These are phyloP conservation scores for Cristatella mucedo DNA, from an alignment of 2,888 invertebrate genomes.

Conservation along the genomic window DNA sequence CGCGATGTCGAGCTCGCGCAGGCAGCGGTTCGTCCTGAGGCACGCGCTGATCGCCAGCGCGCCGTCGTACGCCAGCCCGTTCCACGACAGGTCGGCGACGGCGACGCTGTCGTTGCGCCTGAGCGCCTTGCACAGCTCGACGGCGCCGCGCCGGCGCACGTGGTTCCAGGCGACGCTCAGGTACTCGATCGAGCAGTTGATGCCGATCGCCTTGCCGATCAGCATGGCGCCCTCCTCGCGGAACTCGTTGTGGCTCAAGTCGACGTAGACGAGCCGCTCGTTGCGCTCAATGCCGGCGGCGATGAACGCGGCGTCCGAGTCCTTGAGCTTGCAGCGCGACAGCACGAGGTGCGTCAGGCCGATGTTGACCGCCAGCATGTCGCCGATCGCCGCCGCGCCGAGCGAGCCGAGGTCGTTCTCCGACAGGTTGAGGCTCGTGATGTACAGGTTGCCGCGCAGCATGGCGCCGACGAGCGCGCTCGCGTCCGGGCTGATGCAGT, in stretches of 20 bases:
- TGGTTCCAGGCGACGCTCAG: conserved; percentile 34
- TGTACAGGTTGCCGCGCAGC: conserved; percentile 20
- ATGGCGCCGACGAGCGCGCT: conserved; percentile 19
- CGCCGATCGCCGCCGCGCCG: conserved; percentile 20
- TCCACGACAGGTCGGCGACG: conserved; percentile 23
- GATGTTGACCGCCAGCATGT: conserved; percentile 18
- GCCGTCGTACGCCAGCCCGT: conserved; percentile 31
- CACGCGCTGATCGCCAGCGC: conserved; percentile 25
- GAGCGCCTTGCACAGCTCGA: conserved; percentile 25
- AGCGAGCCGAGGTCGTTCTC: conserved; percentile 19
- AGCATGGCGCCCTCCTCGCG: conserved; percentile 22
- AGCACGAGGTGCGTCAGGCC: conserved; percentile 22
- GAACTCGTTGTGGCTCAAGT: conserved; percentile 28
- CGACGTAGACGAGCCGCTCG: conserved; percentile 19
- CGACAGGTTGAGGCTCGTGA: conserved; percentile 22
- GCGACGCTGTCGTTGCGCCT: conserved; percentile 16
- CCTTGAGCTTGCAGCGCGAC: conserved; percentile 21
- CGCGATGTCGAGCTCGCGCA: conserved; percentile 24
- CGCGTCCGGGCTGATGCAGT: conserved; percentile 21
- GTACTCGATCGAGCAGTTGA: conserved; percentile 15
- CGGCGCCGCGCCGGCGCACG: conserved; percentile 26
- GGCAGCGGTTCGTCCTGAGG: conserved; percentile 21
- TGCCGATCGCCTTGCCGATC: conserved; percentile 25
- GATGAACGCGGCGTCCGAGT: conserved; percentile 20
- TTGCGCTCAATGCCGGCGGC: conserved; percentile 20